Evolutionary conservation across 2,888 invertebrate genomes (phyloP), one percentile per base, ranked within the genome.

Genomic region (Dicyrtoma fusca): DNA sequence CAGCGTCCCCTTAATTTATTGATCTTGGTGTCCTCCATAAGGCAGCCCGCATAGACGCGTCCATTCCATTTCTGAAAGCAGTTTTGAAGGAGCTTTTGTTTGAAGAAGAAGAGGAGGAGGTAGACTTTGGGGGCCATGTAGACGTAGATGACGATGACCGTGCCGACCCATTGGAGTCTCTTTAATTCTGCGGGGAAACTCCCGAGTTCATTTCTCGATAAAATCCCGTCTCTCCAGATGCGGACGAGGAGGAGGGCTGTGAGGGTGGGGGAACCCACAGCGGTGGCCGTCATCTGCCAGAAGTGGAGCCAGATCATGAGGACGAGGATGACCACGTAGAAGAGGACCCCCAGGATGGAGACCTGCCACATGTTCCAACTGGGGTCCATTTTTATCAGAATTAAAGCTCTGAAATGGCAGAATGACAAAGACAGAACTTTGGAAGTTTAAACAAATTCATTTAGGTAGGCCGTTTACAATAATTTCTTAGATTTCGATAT

Each of bases 31-130:
- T 66, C 66, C 17, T 53, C 55, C 66, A 66, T 66, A 2, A 66
- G 53, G 14, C 21, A n/a, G n/a, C 34, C 42, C 1, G 66, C 53
- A 51, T 66, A 66, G 17, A 19, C 53, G 51, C 66, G 53, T 6
- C 66, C 66, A 53, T 66, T 66, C 66, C 66, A 66, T 53, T 66
- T 66, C 14, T 26, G 25, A 26, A 66, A 53, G 26, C 66, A 53
- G 25, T 66, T 66, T n/a, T 53, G 66, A 1, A 66, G 53, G 2
- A 66, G 42, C n/a, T 53, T 66, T n/a, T 66, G 66, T n/a, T 51
- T 17, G 19, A 53, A 42, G 11, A 66, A 10, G 53, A 66, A 66
- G 26, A 66, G 66, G 19, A 55, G 53, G 19, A 66, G n/a, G 55
- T 66, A 66, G 42, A 66, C 42, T 25, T 66, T 66, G 6, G 66